phyloP scores from a whole-genome alignment of 2,113 vertebrate genomes.

The Condylura cristata region DNA sequence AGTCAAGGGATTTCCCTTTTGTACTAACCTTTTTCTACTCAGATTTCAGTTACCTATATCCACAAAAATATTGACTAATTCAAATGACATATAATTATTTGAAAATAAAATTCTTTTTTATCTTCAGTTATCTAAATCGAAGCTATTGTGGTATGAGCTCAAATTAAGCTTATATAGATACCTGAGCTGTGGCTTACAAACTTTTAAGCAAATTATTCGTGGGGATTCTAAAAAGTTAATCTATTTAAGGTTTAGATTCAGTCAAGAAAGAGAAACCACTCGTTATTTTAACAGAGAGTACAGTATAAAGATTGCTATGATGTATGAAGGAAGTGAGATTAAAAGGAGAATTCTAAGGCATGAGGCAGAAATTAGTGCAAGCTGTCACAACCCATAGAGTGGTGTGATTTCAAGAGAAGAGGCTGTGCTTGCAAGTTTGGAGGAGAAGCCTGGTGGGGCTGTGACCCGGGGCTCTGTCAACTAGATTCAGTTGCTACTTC shows the following conservation, averaged over 20 bases:
- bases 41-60: neutral
- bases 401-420: neutral
- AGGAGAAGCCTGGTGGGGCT: no score
- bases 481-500: neutral
- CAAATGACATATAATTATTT: neutral
- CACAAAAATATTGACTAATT: conserved; percentile 13
- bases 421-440: neutral
- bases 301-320: neutral
- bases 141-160: neutral
- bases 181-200: neutral
- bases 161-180: no score
- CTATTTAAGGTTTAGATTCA: neutral
- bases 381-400: neutral
- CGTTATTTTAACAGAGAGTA: neutral
- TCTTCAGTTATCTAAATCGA: conserved; percentile 10
- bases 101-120: neutral
- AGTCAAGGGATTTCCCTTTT: neutral
- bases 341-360: neutral
- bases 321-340: neutral
- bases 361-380: neutral
- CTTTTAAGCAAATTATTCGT: neutral
- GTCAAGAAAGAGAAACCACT: neutral
- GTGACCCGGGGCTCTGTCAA: fast-evolving
- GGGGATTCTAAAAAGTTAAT: neutral
- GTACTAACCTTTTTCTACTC: neutral